Percentiles rank a stretch among this genome's conserved stretches.
phyloP scores from a whole-genome alignment of 2,113 vertebrate genomes.

The Passer montanus region DNA sequence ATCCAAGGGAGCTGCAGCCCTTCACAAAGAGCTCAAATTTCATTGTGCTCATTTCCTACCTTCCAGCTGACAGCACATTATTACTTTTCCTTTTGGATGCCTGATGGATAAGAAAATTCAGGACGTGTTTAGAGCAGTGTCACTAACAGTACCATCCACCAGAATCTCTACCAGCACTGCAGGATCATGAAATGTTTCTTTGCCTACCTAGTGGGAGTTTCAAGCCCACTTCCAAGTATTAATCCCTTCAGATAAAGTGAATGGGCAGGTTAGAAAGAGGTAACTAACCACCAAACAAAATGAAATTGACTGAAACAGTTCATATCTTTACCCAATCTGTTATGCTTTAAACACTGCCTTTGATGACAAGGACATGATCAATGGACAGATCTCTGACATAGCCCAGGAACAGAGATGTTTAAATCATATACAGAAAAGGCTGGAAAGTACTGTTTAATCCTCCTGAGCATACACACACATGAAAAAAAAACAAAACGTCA shows the following conservation, averaged over 20 bases:
- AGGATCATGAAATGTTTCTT: background rate
- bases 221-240: background rate
- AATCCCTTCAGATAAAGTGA: background rate
- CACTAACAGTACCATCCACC: background rate
- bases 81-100: background rate
- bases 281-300: background rate
- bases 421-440: background rate
- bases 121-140: fast-evolving
- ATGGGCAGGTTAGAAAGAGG: background rate
- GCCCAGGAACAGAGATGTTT: background rate
- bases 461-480: background rate
- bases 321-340: background rate
- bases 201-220: background rate
- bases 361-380: background rate
- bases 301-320: background rate
- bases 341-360: background rate
- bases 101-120: background rate
- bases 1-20: background rate
- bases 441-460: background rate
- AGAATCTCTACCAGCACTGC: background rate
- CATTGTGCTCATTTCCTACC: background rate
- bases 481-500: background rate
- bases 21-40: background rate
- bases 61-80: background rate
- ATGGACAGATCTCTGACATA: background rate